Conservation (phyloP, 2,888 invertebrate species). For the Calameuta filiformis region DNA sequence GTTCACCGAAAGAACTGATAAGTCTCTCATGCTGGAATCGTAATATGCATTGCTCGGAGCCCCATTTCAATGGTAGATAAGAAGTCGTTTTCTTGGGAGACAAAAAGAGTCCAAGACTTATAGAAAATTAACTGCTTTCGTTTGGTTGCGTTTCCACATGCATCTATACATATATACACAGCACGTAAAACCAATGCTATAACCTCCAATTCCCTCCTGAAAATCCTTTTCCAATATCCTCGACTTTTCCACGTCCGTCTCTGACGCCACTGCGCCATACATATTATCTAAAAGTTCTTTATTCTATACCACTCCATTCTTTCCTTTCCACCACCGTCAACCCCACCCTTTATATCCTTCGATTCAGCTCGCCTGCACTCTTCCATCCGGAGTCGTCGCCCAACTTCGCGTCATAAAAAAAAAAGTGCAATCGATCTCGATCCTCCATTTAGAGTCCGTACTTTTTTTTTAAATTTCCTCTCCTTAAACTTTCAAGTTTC, state of each 20-base stretch:
- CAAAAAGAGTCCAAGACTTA: not conserved
- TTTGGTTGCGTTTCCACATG: not conserved
- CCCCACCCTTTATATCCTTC: not conserved
- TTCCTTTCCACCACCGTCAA: not conserved
- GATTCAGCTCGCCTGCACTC: not conserved
- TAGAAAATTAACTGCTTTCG: not conserved
- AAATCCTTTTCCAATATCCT: not conserved
- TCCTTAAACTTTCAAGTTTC: not conserved
- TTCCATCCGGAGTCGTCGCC: not conserved
- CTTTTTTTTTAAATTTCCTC: not conserved
- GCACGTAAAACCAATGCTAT: not conserved
- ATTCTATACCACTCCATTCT: not conserved
- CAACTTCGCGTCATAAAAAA: not conserved
- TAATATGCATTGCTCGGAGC: not conserved
- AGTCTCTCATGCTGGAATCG: not conserved
- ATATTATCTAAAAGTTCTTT: not conserved
- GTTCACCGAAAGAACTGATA: not conserved
- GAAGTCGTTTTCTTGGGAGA: not conserved
- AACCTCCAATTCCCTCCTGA: not conserved
- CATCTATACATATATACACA: slow-evolving; percentile 1
- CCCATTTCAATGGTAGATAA: not conserved
- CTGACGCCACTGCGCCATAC: not conserved
- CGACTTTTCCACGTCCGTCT: not conserved
- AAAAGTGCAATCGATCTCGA: not conserved
- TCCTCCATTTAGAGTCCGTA: not conserved